Base-by-base conservation (phyloP, 2,888 invertebrate species). In the Trilocha varians region DNA sequence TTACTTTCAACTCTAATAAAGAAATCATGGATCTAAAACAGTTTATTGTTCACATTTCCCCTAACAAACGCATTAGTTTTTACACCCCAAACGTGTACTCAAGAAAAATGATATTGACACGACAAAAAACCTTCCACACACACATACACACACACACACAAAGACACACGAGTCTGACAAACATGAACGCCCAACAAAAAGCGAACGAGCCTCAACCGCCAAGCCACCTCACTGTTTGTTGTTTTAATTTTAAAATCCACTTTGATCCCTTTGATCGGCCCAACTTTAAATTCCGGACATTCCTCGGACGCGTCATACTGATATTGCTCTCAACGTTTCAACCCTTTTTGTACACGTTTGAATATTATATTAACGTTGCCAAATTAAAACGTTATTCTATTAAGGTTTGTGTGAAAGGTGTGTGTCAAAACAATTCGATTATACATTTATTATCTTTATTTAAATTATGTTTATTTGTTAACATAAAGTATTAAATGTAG, bases 231-330 rank as follows among this genome's bases (percentile, higher is more conserved):
- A 63, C 59, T 78, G 71, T 80, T 78, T 80, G 75, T 76, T 74
- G 70, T 78, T 78, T 78, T 74, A 75, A 82, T 80, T 83, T 77
- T 67, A 64, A 72, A 77, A 78, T 68, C 70, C 70, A 70, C 74
- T 77, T 70, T 57, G 62, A 70, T 63, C 70, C 71, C 75, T 80
- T 77, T 75, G 78, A 71, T 69, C 65, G 62, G 50, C 61, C 66
- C 62, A 71, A 72, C 67, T 78, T 77, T 66, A 73, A 78, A 79
- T 83, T 75, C 79, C 68, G 59, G 40, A 57, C 72, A 71, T 79
- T 66, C 77, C 73, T 55, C 54, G 66, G 56, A 60, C 71, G 76
- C 71, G 75, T 71, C 62, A 73, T 67, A 62, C 62, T 62, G 58
- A 62, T 34, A 25, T 55, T 52, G 56, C 70, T 62, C 67, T 69